phyloP scores from a whole-genome alignment of 2,113 vertebrate species.

The Tetraodon nigroviridis region DNA sequence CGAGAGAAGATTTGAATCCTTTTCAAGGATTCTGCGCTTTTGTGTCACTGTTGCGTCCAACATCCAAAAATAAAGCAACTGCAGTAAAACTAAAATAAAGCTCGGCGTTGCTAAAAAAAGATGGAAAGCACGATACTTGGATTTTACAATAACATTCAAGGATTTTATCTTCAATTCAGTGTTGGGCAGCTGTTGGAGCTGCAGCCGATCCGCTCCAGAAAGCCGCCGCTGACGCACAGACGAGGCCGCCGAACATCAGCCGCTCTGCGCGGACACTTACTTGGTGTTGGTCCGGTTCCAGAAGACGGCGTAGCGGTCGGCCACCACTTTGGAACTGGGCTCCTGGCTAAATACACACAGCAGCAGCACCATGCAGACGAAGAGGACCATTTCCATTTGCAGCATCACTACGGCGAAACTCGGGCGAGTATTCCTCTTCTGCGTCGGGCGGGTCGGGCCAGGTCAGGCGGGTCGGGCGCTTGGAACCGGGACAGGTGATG shows the following conservation, averaged over 20 bases:
- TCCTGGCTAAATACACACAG: conserved; percentile 93
- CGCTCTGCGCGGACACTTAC: conserved; percentile 66
- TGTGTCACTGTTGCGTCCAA: no score
- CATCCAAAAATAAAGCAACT: no score
- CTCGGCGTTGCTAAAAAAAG: neutral
- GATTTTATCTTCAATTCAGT: no score
- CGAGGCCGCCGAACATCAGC: conserved; percentile 11
- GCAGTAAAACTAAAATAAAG: neutral
- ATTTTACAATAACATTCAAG: neutral
- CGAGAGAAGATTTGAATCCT: neutral
- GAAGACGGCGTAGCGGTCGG: conserved; percentile 96
- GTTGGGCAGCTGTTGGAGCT: neutral
- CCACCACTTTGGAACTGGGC: conserved; percentile 92
- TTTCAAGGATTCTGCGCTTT: conserved; percentile 6
- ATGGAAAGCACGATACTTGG: neutral
- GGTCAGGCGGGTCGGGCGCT: conserved; percentile 27
- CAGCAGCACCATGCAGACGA: conserved; percentile 88
- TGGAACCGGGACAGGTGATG: conserved; percentile 56
- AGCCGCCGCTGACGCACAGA: no score
- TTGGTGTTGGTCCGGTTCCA: conserved; percentile 98
- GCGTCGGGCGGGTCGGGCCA: conserved; percentile 30
- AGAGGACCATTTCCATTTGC: conserved; percentile 93
- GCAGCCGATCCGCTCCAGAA: neutral
- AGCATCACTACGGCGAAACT: conserved; percentile 83
- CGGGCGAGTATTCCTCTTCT: conserved; percentile 70